Base-by-base conservation (phyloP, 2,888 invertebrate genomes). In the Drosophila subquinaria region DNA sequence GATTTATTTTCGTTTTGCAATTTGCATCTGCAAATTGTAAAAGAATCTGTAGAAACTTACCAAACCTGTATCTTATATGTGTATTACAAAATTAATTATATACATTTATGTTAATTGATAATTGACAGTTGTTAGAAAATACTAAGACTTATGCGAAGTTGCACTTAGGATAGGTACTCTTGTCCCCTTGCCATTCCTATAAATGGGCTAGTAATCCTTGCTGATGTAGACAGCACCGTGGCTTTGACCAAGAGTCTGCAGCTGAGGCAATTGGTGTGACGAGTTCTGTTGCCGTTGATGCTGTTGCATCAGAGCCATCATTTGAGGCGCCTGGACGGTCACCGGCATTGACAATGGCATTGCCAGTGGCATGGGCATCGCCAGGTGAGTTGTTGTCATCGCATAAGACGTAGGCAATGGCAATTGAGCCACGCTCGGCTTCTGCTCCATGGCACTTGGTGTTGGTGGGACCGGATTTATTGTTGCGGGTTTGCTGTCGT, bases 281-380 rank as follows among this genome's bases (percentile, higher is more conserved):
- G 66, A 56, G 48, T 73, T 67, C 33, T 76, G 82, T 8, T 66
- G 69, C 27, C 82, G 73, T 0, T 77, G 78, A 40, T 68, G 73
- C 8, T 73, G 79, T 10, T 71, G 72, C 88, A 86, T 85, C 15
- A 86, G 59, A 0, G 85, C 79, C 79, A 88, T 69, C 85, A 88
- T 81, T 56, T 85, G 88, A 4, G 87, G 79, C 1, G 79, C 63
- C 38, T 84, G 81, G 15, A 85, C 88, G 17, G 83, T 30, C 15
- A 81, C 57, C 5, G 86, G 79, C 79, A 85, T 73, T 5, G 82
- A 61, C 45, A 84, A 27, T 0, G 84, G 78, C 79, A 85, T 72
- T 13, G 82, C 62, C 55, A 80, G 43, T 1, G 81, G 67, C 51
- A 79, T 76, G 38, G 86, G 59, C 68, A 83, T 59, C 20, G 73